Evolutionary conservation across 2,797 vertebrate genomes (phyloP).

Genomic region (Nannoperca obscura): DNA sequence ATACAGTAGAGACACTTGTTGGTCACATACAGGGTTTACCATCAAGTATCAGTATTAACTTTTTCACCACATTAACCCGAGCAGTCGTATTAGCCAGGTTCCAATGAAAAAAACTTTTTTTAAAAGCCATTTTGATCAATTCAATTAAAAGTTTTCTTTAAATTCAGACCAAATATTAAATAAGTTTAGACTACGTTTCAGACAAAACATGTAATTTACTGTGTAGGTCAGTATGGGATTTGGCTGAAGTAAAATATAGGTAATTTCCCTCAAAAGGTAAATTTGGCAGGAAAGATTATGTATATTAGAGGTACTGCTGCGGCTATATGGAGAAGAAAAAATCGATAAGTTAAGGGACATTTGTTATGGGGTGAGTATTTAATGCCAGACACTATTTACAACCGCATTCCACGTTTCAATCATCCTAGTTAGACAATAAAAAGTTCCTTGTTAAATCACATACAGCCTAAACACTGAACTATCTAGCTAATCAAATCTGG

Average conservation of each 20-base stretch:
- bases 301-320: neutral
- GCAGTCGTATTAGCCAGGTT: neutral
- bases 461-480: neutral
- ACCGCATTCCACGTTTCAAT: neutral
- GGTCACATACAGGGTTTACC: neutral
- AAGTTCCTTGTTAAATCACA: neutral
- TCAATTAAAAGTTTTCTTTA: no score
- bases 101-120: neutral
- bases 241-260: neutral
- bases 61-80: neutral
- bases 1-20: neutral
- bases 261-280: neutral
- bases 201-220: neutral
- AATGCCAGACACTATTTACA: neutral
- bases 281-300: neutral
- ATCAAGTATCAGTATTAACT: neutral
- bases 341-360: rapidly evolving
- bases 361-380: no score
- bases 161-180: neutral
- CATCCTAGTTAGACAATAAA: neutral
- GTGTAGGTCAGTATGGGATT: neutral
- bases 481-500: neutral
- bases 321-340: no score
- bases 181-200: neutral
- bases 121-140: neutral